Evolutionary conservation across 1,140 invertebrate genomes (phyloP).

Genomic region (Listronotus bonariensis): DNA sequence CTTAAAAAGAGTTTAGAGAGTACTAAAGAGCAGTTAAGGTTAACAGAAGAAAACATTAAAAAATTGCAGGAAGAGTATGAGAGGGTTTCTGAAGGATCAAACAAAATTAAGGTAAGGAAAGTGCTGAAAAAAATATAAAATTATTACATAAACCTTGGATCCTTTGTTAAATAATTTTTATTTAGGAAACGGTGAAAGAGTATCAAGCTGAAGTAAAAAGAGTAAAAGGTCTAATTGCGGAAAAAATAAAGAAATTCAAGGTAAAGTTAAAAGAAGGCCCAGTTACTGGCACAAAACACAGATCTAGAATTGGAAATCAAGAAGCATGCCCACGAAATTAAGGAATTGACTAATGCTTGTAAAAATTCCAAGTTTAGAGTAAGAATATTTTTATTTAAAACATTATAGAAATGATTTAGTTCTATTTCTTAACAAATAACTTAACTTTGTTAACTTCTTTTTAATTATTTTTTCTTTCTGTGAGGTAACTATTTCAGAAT

Average conservation of each 20-base stretch:
- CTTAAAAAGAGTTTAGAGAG: conserved; percentile 72
- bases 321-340: conserved; percentile 74
- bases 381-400: conserved; percentile 34
- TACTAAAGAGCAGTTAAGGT: conserved; percentile 64
- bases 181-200: conserved; percentile 56
- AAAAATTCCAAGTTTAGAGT: conserved; percentile 53
- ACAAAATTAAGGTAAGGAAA: conserved; percentile 54
- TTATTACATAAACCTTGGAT: no score
- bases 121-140: no score
- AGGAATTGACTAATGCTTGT: conserved; percentile 62
- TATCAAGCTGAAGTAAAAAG: conserved; percentile 69
- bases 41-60: conserved; percentile 58
- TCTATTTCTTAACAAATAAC: no score
- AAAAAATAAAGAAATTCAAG: conserved; percentile 79
- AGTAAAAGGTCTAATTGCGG: conserved; percentile 74
- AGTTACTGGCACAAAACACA: conserved; percentile 66
- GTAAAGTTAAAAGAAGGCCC: conserved; percentile 68
- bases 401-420: no score
- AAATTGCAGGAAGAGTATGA: conserved; percentile 61
- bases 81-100: conserved; percentile 58
- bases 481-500: no score
- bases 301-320: conserved; percentile 79
- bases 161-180: no score
- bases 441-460: no score
- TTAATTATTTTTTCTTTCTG: no score